phyloP scores from a whole-genome alignment of 2,113 vertebrate species.

The Anseranas semipalmata region DNA sequence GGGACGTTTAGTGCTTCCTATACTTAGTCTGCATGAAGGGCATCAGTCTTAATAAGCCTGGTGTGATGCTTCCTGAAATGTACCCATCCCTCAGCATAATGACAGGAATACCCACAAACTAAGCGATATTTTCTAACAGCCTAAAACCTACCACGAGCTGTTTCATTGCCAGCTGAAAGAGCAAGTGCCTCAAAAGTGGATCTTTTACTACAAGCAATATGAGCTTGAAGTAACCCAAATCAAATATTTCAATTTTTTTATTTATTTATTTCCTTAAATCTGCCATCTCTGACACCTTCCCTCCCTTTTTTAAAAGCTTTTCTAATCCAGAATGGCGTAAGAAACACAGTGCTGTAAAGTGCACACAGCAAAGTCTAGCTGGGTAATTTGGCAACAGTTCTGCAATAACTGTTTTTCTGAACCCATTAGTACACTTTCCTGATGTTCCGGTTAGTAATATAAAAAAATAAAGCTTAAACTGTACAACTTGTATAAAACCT shows the following conservation, averaged over 20 bases:
- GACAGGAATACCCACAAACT: background rate
- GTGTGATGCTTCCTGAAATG: background rate
- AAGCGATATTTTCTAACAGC: background rate
- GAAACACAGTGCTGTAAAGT: background rate
- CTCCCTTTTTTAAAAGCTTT: background rate
- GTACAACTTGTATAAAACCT: background rate
- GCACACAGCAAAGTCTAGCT: background rate
- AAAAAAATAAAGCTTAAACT: conserved; percentile 15
- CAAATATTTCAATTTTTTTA: background rate
- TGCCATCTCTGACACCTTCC: background rate
- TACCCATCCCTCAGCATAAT: background rate
- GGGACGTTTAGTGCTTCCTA: background rate
- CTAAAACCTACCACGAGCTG: background rate
- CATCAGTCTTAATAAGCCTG: background rate
- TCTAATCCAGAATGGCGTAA: background rate
- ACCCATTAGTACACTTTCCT: background rate
- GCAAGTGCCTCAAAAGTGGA: background rate
- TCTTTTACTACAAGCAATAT: background rate
- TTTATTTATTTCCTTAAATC: background rate
- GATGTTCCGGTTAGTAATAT: background rate
- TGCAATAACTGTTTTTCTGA: background rate
- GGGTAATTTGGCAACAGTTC: background rate
- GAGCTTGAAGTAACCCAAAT: background rate
- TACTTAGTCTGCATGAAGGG: background rate
- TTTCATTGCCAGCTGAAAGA: background rate